These are phyloP conservation scores for Cyclopterus lumpus DNA, from an alignment of 2,797 vertebrate genomes.

Conservation along the genomic window DNA sequence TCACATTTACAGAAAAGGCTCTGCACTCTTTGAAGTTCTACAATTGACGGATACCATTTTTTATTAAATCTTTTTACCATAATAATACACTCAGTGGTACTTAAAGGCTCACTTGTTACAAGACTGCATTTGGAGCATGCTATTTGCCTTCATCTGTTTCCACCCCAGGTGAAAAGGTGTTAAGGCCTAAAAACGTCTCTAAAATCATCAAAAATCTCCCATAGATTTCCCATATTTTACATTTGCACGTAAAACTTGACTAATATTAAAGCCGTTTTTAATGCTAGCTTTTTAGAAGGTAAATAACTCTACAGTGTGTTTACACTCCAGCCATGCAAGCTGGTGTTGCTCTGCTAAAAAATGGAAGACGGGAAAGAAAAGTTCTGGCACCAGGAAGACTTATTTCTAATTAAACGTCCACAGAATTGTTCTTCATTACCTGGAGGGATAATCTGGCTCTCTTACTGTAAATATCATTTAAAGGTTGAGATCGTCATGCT, in stretches of 20 bases:
- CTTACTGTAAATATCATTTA: conserved; percentile 78
- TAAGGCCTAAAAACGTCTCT: not conserved
- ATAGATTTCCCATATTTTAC: not conserved
- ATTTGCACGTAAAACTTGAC: not conserved
- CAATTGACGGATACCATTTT: conserved; percentile 17
- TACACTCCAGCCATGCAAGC: not conserved
- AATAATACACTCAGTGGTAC: conserved; percentile 23
- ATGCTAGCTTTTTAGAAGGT: not conserved
- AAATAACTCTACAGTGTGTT: not conserved
- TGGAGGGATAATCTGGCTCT: conserved; percentile 75
- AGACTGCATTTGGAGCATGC: conserved; percentile 15
- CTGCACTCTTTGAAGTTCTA: conserved; percentile 26
- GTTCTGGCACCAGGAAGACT: conserved; percentile 67
- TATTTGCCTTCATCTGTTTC: conserved; percentile 36
- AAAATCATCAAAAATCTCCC: not conserved
- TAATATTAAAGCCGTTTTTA: not conserved
- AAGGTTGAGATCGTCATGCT: conserved; percentile 79
- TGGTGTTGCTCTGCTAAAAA: conserved; percentile 29
- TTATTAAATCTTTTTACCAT: not conserved
- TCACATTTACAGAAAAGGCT: conserved; percentile 34
- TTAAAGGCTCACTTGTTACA: conserved; percentile 41
- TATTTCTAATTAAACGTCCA: conserved; percentile 82
- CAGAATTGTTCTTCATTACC: conserved; percentile 79
- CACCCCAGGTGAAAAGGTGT: conserved; percentile 17
- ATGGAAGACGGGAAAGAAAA: conserved; percentile 40